Base-by-base conservation (phyloP, 2,888 invertebrate genomes). In the Drosophila prolongata region DNA sequence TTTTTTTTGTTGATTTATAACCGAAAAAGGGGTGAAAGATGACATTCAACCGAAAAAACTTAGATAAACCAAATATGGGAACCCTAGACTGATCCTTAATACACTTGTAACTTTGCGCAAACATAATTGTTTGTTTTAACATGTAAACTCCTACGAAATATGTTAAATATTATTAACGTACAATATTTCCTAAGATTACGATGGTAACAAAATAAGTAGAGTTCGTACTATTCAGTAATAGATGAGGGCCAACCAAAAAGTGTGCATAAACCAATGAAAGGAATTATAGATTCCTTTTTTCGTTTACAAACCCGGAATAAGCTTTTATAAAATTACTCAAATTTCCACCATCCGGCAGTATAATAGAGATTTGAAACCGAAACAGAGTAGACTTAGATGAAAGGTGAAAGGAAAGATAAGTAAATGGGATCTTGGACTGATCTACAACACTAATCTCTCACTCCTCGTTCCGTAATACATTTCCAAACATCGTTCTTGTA, bases 401-500 rank as follows among this genome's bases (percentile, higher is more conserved):
- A 38, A 27, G 6, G 19, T 54, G 34, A 35, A 37, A 35, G 10
- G 10, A 58, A 27, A 42, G 40, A 42, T 16, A 42, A 16, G 4
- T 27, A 53, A 53, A 37, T n/a, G 19, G 42, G 34, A 43, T 59
- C 60, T 54, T 30, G n/a, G 50, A 44, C 62, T 49, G 54, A 73
- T 64, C 49, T 72, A 50, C 24, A 62, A 55, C 35, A 52, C 43
- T 58, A 44, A 50, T 44, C 38, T 68, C 70, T 64, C 72, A 61
- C 72, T 70, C 54, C 65, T 27, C 30, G 38, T 65, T 70, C 54
- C 43, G 14, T 55, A 62, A 61, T 55, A 72, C 49, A 50, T 56
- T 44, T 55, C 46, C 70, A 53, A 75, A 59, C 67, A 53, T 49
- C 50, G 27, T 67, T 27, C 43, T 66, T 53, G 58, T 49, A 38